phyloP scores from a whole-genome alignment of 1,140 invertebrate genomes.

The Drosophila chauvacae region DNA sequence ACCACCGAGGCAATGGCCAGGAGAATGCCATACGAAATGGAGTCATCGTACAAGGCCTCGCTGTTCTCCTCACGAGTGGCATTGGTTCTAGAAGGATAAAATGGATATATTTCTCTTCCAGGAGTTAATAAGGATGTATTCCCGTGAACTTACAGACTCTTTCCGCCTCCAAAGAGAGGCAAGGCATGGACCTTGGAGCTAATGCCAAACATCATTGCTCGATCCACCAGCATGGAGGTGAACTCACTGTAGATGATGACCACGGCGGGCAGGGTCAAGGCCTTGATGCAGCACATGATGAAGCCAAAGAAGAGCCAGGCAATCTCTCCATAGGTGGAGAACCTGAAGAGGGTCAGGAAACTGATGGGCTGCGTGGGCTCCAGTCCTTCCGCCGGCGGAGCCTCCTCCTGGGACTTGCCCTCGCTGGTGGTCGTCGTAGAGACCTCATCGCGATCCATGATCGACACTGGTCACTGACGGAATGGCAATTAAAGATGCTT shows the following conservation, averaged over 20 bases:
- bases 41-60: slow-evolving; percentile 87
- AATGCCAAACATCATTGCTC: slow-evolving; percentile 80
- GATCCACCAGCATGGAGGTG: slow-evolving; percentile 87
- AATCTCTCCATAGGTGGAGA: slow-evolving; percentile 87
- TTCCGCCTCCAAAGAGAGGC: slow-evolving; percentile 85
- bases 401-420: slow-evolving; percentile 58
- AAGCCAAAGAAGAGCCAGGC: slow-evolving; percentile 86
- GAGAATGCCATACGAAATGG: slow-evolving; percentile 88
- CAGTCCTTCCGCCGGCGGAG: slow-evolving; percentile 60
- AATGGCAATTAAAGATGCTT: slow-evolving; percentile 34
- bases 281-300: slow-evolving; percentile 87
- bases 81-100: slow-evolving; percentile 82
- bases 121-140: not conserved
- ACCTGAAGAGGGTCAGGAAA: slow-evolving; percentile 86
- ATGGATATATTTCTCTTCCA: not conserved
- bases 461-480: slow-evolving; percentile 24
- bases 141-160: slow-evolving; percentile 85
- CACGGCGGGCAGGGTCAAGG: slow-evolving; percentile 88
- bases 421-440: slow-evolving; percentile 61
- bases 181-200: slow-evolving; percentile 85
- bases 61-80: slow-evolving; percentile 86
- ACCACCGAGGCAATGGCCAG: slow-evolving; percentile 86
- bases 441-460: slow-evolving; percentile 73
- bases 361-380: slow-evolving; percentile 64
- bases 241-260: slow-evolving; percentile 90